These are phyloP conservation scores for Dicrostonyx torquatus DNA, from an alignment of 2,797 vertebrate species.

Conservation along the genomic window DNA sequence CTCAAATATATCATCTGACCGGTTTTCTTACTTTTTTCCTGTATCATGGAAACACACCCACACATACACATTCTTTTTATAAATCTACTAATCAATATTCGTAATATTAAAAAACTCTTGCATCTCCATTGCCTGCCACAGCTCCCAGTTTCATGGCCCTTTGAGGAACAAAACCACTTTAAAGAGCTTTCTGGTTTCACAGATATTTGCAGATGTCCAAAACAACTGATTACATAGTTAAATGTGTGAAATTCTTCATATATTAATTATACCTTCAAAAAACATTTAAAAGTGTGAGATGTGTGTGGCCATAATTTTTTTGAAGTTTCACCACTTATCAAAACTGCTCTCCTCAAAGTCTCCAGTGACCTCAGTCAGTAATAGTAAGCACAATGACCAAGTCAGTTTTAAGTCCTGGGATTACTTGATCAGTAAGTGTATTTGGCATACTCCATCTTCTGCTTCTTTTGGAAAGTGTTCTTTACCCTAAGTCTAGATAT, in stretches of 20 bases:
- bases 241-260: neutral
- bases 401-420: neutral
- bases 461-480: neutral
- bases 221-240: neutral
- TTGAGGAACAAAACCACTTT: neutral
- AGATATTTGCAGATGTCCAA: neutral
- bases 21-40: neutral
- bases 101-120: neutral
- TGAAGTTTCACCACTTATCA: neutral
- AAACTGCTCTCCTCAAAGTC: neutral
- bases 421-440: neutral
- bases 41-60: neutral
- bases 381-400: neutral
- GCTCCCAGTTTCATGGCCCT: neutral
- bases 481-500: conserved; percentile 13
- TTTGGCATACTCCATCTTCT: neutral
- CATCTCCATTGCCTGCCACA: neutral
- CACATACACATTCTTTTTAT: neutral
- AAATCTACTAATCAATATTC: neutral
- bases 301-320: neutral
- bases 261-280: neutral
- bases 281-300: neutral
- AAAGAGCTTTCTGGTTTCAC: neutral
- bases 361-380: neutral
- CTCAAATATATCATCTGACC: neutral